Percentiles rank a stretch among this genome's conserved stretches.
These are phyloP conservation scores for Solen grandis DNA, from an alignment of 1,140 invertebrate genomes.

Conservation along the genomic window DNA sequence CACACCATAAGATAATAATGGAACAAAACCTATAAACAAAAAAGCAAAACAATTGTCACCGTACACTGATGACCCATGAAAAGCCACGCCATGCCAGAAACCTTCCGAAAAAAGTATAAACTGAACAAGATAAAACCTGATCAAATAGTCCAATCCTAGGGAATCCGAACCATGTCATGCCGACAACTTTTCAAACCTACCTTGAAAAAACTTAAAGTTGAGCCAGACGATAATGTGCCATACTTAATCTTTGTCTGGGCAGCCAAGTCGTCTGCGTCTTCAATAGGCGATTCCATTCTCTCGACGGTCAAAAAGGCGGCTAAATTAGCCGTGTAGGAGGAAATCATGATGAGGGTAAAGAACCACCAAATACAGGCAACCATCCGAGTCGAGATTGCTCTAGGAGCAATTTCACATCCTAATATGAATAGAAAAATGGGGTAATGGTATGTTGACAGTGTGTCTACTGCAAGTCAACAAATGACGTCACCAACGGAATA, in stretches of 20 bases:
- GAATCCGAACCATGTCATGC: too few species aligned
- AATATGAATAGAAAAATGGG: neutral
- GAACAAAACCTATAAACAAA: too few species aligned
- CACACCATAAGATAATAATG: too few species aligned
- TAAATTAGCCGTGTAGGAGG: conserved; percentile 98
- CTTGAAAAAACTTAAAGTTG: conserved; percentile 94
- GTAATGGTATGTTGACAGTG: neutral
- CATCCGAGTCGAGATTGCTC: conserved; percentile 93
- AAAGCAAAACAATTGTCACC: too few species aligned
- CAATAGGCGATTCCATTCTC: conserved; percentile 96
- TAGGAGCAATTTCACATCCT: conserved; percentile 80
- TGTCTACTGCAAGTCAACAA: too few species aligned
- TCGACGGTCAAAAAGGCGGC: conserved; percentile 97
- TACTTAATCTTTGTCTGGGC: conserved; percentile 98
- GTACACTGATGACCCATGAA: too few species aligned
- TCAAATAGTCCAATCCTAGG: too few species aligned
- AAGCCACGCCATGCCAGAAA: too few species aligned
- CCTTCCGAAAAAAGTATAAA: too few species aligned
- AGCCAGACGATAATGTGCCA: conserved; percentile 91
- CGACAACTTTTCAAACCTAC: conserved; percentile 68
- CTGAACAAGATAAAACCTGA: too few species aligned
- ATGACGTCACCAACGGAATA: too few species aligned
- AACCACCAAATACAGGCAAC: conserved; percentile 99
- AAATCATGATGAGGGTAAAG: conserved; percentile 98
- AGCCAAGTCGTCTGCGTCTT: conserved; percentile 95